These are phyloP conservation scores for Mantis religiosa DNA, from an alignment of 2,888 invertebrate species.

Conservation along the genomic window DNA sequence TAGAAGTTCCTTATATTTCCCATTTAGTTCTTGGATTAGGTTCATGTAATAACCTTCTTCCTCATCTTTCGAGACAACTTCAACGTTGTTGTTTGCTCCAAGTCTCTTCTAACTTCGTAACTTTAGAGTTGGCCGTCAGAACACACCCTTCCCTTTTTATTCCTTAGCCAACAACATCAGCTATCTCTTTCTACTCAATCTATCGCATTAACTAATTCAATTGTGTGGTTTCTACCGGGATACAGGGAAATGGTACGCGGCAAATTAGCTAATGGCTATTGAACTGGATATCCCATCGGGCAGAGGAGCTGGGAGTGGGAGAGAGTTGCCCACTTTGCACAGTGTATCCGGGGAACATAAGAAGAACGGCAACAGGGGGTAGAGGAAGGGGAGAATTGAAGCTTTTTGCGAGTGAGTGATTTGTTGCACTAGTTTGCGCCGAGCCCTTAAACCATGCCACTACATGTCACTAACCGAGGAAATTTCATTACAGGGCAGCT, in stretches of 20 bases:
- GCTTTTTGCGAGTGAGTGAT: neutral
- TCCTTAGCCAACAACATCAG: neutral
- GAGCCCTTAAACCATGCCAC: neutral
- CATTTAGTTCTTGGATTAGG: neutral
- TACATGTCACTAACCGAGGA: neutral
- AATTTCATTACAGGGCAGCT: neutral
- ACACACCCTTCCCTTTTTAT: neutral
- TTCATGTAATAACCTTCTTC: neutral
- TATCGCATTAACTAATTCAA: slow-evolving; percentile 17
- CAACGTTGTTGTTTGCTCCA: neutral
- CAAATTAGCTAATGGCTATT: slow-evolving; percentile 14
- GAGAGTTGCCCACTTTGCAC: neutral
- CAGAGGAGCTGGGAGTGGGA: neutral
- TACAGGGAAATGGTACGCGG: slow-evolving; percentile 10
- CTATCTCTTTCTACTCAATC: neutral
- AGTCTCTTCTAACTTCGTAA: neutral
- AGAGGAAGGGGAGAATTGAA: neutral
- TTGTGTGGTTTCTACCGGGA: slow-evolving; percentile 7
- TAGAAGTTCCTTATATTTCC: too few relatives aligned
- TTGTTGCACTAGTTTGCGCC: neutral
- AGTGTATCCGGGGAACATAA: neutral
- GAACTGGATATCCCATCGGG: neutral
- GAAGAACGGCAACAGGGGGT: neutral
- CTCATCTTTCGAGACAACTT: neutral
- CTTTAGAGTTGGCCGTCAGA: neutral